Conservation (phyloP, 2,888 invertebrate species). For the Apodemia hepburni region DNA sequence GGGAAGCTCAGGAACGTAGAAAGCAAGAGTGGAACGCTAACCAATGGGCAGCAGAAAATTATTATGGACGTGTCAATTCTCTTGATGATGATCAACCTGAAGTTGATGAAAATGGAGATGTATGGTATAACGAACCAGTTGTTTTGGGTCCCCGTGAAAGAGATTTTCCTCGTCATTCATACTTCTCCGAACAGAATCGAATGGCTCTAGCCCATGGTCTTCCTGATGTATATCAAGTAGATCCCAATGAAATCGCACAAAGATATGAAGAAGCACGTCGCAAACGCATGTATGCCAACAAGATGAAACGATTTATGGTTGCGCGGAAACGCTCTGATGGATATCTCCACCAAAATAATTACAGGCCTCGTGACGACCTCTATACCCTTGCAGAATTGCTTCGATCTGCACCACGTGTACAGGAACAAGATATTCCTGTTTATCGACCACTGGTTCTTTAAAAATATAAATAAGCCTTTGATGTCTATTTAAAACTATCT, state of each 20-base stretch:
- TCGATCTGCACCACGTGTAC: slow-evolving; percentile 71
- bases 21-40: slow-evolving; percentile 73
- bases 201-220: slow-evolving; percentile 61
- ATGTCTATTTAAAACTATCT: slow-evolving; percentile 32
- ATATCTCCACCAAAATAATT: slow-evolving; percentile 63
- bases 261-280: slow-evolving; percentile 71
- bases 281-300: slow-evolving; percentile 70
- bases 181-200: slow-evolving; percentile 72
- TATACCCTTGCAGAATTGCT: slow-evolving; percentile 81
- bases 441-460: slow-evolving; percentile 82
- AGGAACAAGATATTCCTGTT: slow-evolving; percentile 79
- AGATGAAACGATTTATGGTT: slow-evolving; percentile 82
- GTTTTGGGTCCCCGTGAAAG: slow-evolving; percentile 66
- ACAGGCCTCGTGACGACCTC: slow-evolving; percentile 77
- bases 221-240: slow-evolving; percentile 66
- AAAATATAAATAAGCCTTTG: slow-evolving; percentile 38
- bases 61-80: slow-evolving; percentile 59
- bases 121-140: slow-evolving; percentile 81
- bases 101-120: slow-evolving; percentile 75
- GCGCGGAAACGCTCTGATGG: slow-evolving; percentile 76
- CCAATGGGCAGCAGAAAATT: slow-evolving; percentile 62
- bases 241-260: slow-evolving; percentile 63
- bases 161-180: slow-evolving; percentile 64
- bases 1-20: slow-evolving; percentile 80
- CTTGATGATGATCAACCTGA: slow-evolving; percentile 72